Conservation (phyloP, 1,140 invertebrate species). For the Drosophila funebris region DNA sequence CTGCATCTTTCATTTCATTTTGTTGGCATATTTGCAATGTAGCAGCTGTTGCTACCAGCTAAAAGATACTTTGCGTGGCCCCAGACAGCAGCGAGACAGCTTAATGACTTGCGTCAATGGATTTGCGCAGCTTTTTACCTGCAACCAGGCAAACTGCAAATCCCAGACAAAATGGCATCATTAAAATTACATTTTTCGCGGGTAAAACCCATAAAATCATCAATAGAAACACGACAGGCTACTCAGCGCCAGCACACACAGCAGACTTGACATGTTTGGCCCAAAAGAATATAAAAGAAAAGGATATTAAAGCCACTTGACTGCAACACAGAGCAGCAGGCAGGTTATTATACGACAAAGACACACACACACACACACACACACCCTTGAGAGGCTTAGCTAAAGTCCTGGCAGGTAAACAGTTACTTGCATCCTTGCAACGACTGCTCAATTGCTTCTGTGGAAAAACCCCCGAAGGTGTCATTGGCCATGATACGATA, state of each 20-base stretch:
- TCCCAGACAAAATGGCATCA: conserved; percentile 68
- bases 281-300: not conserved
- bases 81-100: conserved; percentile 72
- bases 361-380: not conserved
- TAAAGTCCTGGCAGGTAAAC: not conserved
- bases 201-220: conserved; percentile 80
- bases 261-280: conserved; percentile 17
- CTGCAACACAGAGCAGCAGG: not conserved
- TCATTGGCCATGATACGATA: conserved; percentile 33
- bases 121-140: conserved; percentile 50
- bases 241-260: conserved; percentile 1
- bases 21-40: conserved; percentile 50
- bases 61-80: conserved; percentile 13
- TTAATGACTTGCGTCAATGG: conserved; percentile 75
- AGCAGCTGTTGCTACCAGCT: conserved; percentile 43
- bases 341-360: not conserved
- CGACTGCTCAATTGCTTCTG: conserved; percentile 33
- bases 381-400: conserved; percentile 7
- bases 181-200: conserved; percentile 60
- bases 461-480: conserved; percentile 37
- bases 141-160: not conserved
- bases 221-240: conserved; percentile 47
- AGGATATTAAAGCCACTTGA: conserved; percentile 47
- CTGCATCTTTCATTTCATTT: conserved; percentile 6
- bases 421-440: not conserved